Base-by-base conservation (phyloP, 2,797 vertebrate species). In the Acrocephalus scirpaceus region DNA sequence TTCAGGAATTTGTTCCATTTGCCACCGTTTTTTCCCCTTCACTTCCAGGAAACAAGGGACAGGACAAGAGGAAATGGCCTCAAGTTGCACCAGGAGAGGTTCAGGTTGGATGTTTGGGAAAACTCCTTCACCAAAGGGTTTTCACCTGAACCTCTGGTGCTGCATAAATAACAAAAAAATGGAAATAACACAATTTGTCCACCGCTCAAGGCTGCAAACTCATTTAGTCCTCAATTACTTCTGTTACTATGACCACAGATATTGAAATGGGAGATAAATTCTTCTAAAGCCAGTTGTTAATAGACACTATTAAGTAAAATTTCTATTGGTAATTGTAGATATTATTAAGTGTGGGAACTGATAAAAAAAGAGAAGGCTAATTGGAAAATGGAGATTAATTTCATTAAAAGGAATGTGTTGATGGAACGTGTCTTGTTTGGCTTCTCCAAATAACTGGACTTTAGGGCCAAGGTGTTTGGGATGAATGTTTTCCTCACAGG, bases 321-420 rank as follows among this genome's bases (percentile, higher is more conserved):
- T 94, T 91, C 66, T 94, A 56, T 80, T 83, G 9, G n/a, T 93
- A 96, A 93, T 74, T 93, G 89, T 86, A 77, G 93, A 96, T 96
- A 85, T 91, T 95, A 94, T 75, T 82, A 95, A 95, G 92, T 85
- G 81, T 54, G 79, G 32, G 92, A 58, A 80, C 93, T 95, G 94
- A 96, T 96, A 90, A 90, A 93, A 94, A 95, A 72, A 60, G 74
- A 51, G 70, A 78, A 89, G 87, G 54, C 57, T 96, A 97, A 96
- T 94, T 96, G 91, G 93, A 88, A 95, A 96, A 75, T 30, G 78
- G 89, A 96, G 92, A 97, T 96, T 86, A 96, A 97, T 83, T 96
- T 80, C 65, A 91, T 89, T 48, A 69, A 17, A 62, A 69, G 58
- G 87, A 51, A 88, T n/a, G 69, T 57, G 81, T 91, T 2, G 34